Evolutionary conservation across 2,113 vertebrate species (phyloP), one percentile per base, ranked within the genome.

Genomic region (Coptodon rendalli): DNA sequence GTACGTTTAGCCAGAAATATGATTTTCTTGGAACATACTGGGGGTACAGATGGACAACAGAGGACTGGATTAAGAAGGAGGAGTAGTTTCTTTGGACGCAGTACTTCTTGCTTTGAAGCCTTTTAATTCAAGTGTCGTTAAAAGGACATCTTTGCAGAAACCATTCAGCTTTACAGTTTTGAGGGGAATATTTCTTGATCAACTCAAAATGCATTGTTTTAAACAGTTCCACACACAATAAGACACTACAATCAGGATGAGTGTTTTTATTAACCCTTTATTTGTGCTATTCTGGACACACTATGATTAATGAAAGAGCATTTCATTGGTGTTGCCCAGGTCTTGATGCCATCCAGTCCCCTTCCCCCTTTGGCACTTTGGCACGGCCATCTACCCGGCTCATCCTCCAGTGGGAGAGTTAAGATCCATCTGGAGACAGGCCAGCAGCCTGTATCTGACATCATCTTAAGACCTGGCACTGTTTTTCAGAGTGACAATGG

Each of bases 381-480:
- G 86, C 92, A 86, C 3, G 2, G 34, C 59, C 9, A 2, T 31
- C 57, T 63, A 19, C 3, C 1, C 68, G 48, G 45, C 84, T 54
- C 81, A 11, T 76, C 66, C 12, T 89, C 92, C 92, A 87, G 78
- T 91, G 81, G 83, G 89, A 91, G 86, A 40, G 79, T 83, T 81
- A n/a, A 54, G 78, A 82, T 91, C 87, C 89, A 80, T 59, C 81
- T 92, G 90, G 87, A 94, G 86, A 82, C n/a, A 68, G 90, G 87
- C 91, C 92, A 92, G 24, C 81, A 80, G 48, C 84, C 24, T 84
- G 83, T 86, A 84, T 90, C 85, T 90, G 90, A 94, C 92, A 89
- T 91, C 89, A 89, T 94, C 89, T 82, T 80, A 89, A 91, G 91
- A 91, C 43, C 84, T 83, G 92, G 87, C 88, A 59, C 87, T 36